Percentiles rank a stretch among this genome's conserved stretches.
Evolutionary conservation across 2,888 invertebrate genomes (phyloP).

Genomic region (Microplitis deprimator): DNA sequence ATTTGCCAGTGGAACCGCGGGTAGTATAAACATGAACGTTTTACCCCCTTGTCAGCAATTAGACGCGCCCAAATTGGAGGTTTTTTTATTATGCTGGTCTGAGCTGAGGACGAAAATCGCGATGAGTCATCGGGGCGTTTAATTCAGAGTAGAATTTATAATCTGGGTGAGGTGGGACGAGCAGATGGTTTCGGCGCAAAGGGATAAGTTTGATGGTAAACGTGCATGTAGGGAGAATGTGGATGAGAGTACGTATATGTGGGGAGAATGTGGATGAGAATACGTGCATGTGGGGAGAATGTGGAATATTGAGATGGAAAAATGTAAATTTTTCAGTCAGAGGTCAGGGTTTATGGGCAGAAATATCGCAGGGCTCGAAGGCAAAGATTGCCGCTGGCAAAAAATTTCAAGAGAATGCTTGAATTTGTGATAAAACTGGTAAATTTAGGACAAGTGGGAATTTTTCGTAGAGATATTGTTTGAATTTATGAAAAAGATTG

Average conservation of each 20-base stretch:
- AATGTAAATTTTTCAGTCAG: neutral
- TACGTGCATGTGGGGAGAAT: neutral
- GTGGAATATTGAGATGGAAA: neutral
- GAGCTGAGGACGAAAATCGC: neutral
- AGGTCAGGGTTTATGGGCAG: neutral
- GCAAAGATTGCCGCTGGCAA: neutral
- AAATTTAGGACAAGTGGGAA: neutral
- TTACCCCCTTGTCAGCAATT: neutral
- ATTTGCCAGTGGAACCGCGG: neutral
- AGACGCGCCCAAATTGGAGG: neutral
- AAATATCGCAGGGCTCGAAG: neutral
- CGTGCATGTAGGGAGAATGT: neutral
- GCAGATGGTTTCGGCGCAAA: no score
- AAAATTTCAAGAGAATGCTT: neutral
- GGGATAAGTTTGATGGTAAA: no score
- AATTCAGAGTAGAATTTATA: neutral
- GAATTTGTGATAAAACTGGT: neutral
- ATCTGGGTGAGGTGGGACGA: neutral
- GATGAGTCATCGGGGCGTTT: neutral
- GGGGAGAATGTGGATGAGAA: neutral
- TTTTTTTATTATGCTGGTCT: neutral
- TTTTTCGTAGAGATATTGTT: neutral
- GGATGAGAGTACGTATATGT: neutral
- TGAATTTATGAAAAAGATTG: no score
- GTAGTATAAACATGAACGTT: neutral